A percentile compares a stretch with the other conserved stretches of the same genome.
Conservation (phyloP, 2,888 invertebrate genomes). For the Microctonus hyperodae region DNA sequence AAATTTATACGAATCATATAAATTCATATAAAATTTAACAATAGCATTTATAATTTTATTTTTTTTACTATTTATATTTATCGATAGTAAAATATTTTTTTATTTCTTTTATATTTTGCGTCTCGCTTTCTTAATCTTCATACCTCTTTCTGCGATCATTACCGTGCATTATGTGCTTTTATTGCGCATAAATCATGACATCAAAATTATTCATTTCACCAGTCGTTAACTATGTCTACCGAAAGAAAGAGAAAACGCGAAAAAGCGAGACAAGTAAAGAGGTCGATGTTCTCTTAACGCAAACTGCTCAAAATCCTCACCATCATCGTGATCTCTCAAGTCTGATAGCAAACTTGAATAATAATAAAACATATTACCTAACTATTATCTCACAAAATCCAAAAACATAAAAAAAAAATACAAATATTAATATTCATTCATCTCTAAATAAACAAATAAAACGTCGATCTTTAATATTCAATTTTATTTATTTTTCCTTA, state of each 20-base stretch:
- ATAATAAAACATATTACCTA: too few relatives aligned
- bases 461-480: too few relatives aligned
- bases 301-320: background rate
- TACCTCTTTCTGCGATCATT: background rate
- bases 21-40: background rate
- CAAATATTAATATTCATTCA: background rate
- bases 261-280: background rate
- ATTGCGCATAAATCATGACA: background rate
- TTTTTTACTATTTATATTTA: background rate
- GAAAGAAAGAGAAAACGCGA: background rate
- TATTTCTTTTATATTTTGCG: background rate
- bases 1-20: too few relatives aligned
- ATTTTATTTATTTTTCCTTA: too few relatives aligned
- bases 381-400: background rate
- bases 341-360: background rate
- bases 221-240: background rate
- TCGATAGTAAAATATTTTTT: background rate
- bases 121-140: background rate
- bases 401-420: background rate
- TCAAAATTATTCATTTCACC: background rate
- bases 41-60: background rate
- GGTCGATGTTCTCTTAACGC: background rate
- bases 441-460: too few relatives aligned
- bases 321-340: background rate
- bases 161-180: background rate